Evolutionary conservation across 2,888 invertebrate species (phyloP).

Genomic region (Sphaerophoria rueppellii): DNA sequence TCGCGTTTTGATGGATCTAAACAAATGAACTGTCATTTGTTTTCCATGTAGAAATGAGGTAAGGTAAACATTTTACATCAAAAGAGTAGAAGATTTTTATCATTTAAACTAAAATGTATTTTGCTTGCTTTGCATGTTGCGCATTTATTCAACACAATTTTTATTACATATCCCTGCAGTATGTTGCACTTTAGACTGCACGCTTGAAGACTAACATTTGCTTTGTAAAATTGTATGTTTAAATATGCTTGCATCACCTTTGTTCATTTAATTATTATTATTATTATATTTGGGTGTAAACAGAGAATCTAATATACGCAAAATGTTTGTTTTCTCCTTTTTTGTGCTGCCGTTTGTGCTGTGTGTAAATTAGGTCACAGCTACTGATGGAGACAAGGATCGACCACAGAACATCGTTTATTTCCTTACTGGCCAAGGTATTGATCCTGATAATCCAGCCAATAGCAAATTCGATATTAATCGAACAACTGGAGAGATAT

Average conservation of each 20-base stretch:
- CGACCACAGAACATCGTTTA: slow-evolving; percentile 97
- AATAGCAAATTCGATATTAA: slow-evolving; percentile 99
- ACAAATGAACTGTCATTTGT: too few species aligned
- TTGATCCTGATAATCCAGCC: slow-evolving; percentile 96
- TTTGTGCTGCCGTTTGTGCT: slow-evolving; percentile 6
- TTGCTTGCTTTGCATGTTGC: too few species aligned
- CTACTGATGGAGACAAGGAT: slow-evolving; percentile 97
- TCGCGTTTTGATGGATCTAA: too few species aligned
- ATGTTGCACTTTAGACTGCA: not conserved
- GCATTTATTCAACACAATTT: too few species aligned
- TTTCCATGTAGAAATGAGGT: too few species aligned
- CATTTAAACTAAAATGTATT: too few species aligned
- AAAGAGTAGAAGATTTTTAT: too few species aligned
- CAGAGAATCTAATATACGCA: slow-evolving; percentile 44
- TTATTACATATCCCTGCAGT: not conserved
- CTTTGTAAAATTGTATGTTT: slow-evolving; percentile 7
- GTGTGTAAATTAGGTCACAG: slow-evolving; percentile 89
- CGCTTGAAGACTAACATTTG: not conserved
- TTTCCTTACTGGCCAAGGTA: slow-evolving; percentile 96
- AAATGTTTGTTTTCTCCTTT: slow-evolving; percentile 27
- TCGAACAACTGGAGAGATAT: slow-evolving; percentile 97
- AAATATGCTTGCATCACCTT: not conserved
- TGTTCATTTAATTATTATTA: not conserved
- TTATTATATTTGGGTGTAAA: slow-evolving; percentile 14
- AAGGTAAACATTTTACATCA: too few species aligned